Evolutionary conservation across 2,797 vertebrate genomes (phyloP).

Genomic region (Microctenopoma lineatum): DNA sequence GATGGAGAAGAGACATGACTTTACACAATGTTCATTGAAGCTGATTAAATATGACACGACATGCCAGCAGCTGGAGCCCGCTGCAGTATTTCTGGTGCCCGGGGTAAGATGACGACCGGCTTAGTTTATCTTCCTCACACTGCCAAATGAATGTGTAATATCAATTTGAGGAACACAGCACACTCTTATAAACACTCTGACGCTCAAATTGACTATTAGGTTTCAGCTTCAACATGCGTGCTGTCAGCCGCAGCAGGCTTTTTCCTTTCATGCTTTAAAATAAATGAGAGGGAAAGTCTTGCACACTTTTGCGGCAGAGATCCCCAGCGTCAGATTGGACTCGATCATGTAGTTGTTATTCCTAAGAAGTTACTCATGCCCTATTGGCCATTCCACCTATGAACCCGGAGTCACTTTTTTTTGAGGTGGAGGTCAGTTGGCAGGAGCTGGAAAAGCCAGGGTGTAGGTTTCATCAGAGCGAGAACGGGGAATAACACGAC

Average conservation of each 20-base stretch:
- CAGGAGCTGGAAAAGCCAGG: slow-evolving; percentile 51
- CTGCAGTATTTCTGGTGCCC: slow-evolving; percentile 25
- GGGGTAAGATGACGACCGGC: slow-evolving; percentile 21
- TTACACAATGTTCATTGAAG: slow-evolving; percentile 19
- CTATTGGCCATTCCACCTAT: slow-evolving; percentile 48
- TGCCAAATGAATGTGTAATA: slow-evolving; percentile 41
- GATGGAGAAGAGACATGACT: slow-evolving; percentile 32
- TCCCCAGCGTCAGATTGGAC: slow-evolving; percentile 30
- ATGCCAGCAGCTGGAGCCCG: slow-evolving; percentile 34
- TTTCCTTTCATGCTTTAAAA: slow-evolving; percentile 45
- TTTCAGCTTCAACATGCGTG: slow-evolving; percentile 39
- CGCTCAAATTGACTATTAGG: slow-evolving; percentile 34
- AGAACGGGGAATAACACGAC: slow-evolving; percentile 63
- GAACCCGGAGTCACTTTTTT: slow-evolving; percentile 38
- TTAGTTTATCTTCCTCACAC: slow-evolving; percentile 18
- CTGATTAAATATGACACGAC: slow-evolving; percentile 48
- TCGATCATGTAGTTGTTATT: slow-evolving; percentile 51
- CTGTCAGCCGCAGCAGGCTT: slow-evolving; percentile 33
- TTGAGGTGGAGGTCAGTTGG: slow-evolving; percentile 59
- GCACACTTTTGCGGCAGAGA: slow-evolving; percentile 35
- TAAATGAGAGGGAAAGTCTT: slow-evolving; percentile 48
- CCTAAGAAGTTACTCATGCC: slow-evolving; percentile 45
- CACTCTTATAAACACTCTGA: slow-evolving; percentile 31
- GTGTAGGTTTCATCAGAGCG: slow-evolving; percentile 68
- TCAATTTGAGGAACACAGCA: slow-evolving; percentile 33